Conservation (phyloP, 2,888 invertebrate species). For the Pteria penguin region DNA sequence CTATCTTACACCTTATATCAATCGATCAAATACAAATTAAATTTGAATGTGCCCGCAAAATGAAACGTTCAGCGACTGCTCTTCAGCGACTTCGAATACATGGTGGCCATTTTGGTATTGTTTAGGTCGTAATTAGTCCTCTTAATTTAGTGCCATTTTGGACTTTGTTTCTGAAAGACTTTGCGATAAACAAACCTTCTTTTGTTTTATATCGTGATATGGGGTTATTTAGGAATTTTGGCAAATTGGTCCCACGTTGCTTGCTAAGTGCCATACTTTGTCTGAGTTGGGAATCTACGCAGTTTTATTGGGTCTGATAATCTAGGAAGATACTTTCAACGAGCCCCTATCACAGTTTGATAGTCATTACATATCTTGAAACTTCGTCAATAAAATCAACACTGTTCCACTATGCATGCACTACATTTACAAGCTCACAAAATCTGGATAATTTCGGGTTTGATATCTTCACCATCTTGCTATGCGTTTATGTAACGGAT, state of each 20-base stretch:
- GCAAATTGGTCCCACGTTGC: constrained; percentile 8
- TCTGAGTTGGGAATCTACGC: constrained; percentile 16
- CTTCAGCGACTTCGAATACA: background rate
- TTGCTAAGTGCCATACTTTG: constrained; percentile 1
- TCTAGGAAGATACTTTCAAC: constrained; percentile 27
- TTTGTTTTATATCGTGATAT: constrained; percentile 10
- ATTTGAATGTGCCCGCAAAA: constrained; percentile 9
- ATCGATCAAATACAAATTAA: constrained; percentile 18
- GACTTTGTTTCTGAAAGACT: background rate
- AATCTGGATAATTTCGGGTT: no score
- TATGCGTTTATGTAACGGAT: background rate
- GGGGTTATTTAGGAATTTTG: constrained; percentile 6
- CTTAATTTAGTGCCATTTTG: background rate
- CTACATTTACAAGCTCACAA: no score
- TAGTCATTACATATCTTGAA: no score
- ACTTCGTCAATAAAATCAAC: no score
- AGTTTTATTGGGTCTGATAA: constrained; percentile 2
- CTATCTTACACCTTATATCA: constrained; percentile 23
- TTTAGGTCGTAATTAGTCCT: background rate
- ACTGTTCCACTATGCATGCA: no score
- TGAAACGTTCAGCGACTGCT: background rate
- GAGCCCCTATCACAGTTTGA: background rate
- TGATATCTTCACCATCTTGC: background rate
- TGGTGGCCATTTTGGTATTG: background rate
- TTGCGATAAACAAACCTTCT: background rate